A percentile compares a stretch with the other conserved stretches of the same genome.
phyloP scores from a whole-genome alignment of 2,888 invertebrate species.

The Brachynemurus nebulosus region DNA sequence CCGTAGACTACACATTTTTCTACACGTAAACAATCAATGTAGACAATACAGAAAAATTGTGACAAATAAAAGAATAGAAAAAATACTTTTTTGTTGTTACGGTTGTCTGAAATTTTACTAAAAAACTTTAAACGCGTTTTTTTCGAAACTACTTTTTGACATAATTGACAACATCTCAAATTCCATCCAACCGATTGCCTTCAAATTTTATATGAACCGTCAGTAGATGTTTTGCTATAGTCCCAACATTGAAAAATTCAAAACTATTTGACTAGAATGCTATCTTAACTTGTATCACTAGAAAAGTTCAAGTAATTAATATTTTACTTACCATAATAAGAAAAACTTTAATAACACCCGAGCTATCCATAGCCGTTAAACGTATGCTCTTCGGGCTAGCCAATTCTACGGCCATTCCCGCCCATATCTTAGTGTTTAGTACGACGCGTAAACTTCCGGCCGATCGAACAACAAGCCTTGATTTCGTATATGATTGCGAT shows the following conservation, averaged over 20 bases:
- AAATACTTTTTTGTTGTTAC: too few species aligned
- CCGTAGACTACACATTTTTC: too few species aligned
- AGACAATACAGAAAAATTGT: too few species aligned
- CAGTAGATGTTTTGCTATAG: too few species aligned
- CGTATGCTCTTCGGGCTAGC: slow-evolving; percentile 78
- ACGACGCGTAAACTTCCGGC: slow-evolving; percentile 80
- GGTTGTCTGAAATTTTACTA: too few species aligned
- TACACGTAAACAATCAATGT: too few species aligned
- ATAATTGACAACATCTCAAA: too few species aligned
- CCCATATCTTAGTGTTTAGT: slow-evolving; percentile 87
- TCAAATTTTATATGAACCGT: too few species aligned
- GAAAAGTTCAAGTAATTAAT: neutral
- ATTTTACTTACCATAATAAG: slow-evolving; percentile 54
- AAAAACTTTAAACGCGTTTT: too few species aligned
- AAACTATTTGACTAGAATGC: neutral
- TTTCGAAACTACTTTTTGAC: too few species aligned
- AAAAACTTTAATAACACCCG: slow-evolving; percentile 73
- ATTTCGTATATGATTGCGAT: slow-evolving; percentile 38
- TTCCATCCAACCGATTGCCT: too few species aligned
- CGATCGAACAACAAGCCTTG: slow-evolving; percentile 75
- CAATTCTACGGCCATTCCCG: slow-evolving; percentile 80
- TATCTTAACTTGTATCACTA: neutral
- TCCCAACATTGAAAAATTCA: slow-evolving; percentile 1
- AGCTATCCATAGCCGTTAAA: slow-evolving; percentile 73
- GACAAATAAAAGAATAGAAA: too few species aligned